phyloP scores from a whole-genome alignment of 2,888 invertebrate species.

The Sialis fuliginosa region DNA sequence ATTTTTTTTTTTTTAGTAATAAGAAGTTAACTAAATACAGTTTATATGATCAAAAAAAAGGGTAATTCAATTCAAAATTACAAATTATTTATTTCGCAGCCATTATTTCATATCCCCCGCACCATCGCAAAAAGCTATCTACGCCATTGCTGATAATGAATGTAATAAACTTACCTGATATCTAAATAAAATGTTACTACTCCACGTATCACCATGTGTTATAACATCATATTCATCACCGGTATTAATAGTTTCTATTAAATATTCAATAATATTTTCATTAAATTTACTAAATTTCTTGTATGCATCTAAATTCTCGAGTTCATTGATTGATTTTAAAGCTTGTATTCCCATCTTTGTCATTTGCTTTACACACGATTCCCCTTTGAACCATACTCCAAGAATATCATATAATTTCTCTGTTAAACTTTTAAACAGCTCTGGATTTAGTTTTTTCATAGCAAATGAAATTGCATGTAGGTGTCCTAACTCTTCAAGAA shows the following conservation, averaged over 20 bases:
- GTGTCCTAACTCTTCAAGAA: slow-evolving; percentile 2
- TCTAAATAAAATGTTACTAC: slow-evolving; percentile 15
- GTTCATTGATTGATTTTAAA: not conserved
- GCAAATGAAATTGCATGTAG: slow-evolving; percentile 1
- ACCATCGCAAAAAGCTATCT: too few species aligned
- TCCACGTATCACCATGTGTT: slow-evolving; percentile 16
- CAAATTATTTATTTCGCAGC: too few species aligned
- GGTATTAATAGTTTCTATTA: slow-evolving; percentile 1
- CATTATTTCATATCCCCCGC: too few species aligned
- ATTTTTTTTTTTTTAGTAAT: too few species aligned
- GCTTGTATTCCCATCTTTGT: not conserved
- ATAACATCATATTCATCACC: slow-evolving; percentile 13
- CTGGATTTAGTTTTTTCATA: not conserved
- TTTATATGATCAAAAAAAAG: too few species aligned
- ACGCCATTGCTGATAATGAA: too few species aligned
- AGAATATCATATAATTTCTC: not conserved
- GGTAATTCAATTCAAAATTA: too few species aligned
- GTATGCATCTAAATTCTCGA: not conserved
- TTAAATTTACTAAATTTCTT: slow-evolving; percentile 6
- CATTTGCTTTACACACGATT: too few species aligned
- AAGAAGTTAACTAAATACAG: too few species aligned
- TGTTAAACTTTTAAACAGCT: not conserved
- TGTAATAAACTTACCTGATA: too few species aligned
- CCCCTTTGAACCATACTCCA: not conserved
- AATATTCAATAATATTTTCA: slow-evolving; percentile 4